A percentile compares a stretch with the other conserved stretches of the same genome.
These are phyloP conservation scores for Nezara viridula DNA, from an alignment of 2,888 invertebrate species.

Conservation along the genomic window DNA sequence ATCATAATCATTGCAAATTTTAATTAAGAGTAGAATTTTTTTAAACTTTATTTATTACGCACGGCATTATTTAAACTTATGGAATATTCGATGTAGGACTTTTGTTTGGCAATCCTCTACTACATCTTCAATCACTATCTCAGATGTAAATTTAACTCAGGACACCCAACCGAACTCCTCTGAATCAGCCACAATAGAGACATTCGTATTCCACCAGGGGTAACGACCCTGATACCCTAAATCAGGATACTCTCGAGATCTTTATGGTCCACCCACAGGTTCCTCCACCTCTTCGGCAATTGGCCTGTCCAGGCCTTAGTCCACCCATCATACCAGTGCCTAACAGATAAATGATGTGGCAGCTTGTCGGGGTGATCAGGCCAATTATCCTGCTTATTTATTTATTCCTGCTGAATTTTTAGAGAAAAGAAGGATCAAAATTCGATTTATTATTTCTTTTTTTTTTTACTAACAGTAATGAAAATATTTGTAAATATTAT, in stretches of 20 bases:
- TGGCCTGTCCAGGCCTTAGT: background rate
- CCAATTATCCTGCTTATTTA: background rate
- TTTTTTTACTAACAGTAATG: too few relatives aligned
- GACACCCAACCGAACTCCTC: background rate
- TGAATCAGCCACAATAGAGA: conserved; percentile 30
- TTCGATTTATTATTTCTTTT: too few relatives aligned
- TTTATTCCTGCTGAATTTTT: background rate
- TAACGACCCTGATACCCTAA: conserved; percentile 7
- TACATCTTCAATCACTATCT: background rate
- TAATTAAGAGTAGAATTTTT: too few relatives aligned
- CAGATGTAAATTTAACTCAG: background rate
- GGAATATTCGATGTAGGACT: too few relatives aligned
- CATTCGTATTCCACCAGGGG: conserved; percentile 7
- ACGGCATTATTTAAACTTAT: too few relatives aligned
- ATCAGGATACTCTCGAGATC: background rate
- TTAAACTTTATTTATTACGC: too few relatives aligned
- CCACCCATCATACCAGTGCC: background rate
- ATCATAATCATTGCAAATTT: too few relatives aligned
- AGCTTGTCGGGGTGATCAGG: background rate
- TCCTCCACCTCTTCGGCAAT: background rate
- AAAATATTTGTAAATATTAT: too few relatives aligned
- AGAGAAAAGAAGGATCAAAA: too few relatives aligned
- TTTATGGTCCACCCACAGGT: conserved; percentile 4
- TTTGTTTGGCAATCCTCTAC: too few relatives aligned
- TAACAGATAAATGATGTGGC: background rate